Percentiles rank a stretch among this genome's conserved stretches.
Evolutionary conservation across 1,140 invertebrate genomes (phyloP).

Genomic region (Uloborus diversus): DNA sequence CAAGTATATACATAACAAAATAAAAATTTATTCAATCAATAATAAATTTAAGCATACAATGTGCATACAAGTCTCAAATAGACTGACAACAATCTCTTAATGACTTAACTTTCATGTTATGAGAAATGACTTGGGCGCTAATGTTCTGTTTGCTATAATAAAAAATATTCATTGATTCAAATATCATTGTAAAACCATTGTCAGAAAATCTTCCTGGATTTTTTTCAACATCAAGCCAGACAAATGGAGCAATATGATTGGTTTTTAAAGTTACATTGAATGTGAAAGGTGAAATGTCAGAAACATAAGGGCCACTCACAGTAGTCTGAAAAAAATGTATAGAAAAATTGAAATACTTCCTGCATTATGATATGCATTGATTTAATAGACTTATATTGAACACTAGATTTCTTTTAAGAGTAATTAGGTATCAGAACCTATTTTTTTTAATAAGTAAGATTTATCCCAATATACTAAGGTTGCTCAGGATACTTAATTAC

Average conservation of each 20-base stretch:
- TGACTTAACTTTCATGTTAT: constrained; percentile 61
- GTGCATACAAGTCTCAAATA: no score
- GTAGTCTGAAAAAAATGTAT: constrained; percentile 1
- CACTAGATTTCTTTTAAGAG: no score
- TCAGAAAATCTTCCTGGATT: constrained; percentile 71
- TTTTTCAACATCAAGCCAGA: constrained; percentile 71
- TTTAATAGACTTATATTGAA: no score
- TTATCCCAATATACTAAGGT: no score
- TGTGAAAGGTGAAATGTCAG: neutral
- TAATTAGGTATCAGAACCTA: no score
- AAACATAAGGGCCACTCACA: neutral
- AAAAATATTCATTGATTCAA: constrained; percentile 58
- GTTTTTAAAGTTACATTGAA: constrained; percentile 65
- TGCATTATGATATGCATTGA: no score
- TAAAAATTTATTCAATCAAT: no score
- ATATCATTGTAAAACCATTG: constrained; percentile 72
- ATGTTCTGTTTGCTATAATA: constrained; percentile 63
- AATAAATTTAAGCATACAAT: no score
- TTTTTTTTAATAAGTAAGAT: no score
- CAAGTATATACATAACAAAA: no score
- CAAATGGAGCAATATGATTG: constrained; percentile 71
- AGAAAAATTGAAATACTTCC: neutral
- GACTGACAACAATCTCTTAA: constrained; percentile 62
- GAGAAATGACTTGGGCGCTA: constrained; percentile 54
- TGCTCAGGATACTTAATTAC: no score